Evolutionary conservation across 1,140 invertebrate genomes (phyloP).

Genomic region (Galleria mellonella): DNA sequence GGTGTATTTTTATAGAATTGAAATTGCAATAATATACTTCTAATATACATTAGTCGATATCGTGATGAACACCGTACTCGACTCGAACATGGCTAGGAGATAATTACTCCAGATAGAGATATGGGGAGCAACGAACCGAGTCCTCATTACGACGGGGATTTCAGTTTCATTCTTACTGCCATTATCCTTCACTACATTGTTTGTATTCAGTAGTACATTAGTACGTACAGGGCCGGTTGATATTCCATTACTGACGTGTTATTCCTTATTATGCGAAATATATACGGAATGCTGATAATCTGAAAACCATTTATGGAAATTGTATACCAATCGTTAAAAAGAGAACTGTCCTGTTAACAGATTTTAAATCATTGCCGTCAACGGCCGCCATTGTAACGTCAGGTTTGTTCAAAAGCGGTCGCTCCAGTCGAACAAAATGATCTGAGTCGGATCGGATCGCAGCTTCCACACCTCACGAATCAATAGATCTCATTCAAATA

Average conservation of each 20-base stretch:
- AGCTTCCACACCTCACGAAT: slow-evolving; percentile 64
- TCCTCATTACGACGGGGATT: slow-evolving; percentile 47
- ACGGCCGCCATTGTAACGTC: slow-evolving; percentile 65
- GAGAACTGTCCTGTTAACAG: slow-evolving; percentile 72
- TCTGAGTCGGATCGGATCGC: slow-evolving; percentile 57
- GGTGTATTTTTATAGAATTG: too few species aligned
- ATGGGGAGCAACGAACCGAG: slow-evolving; percentile 42
- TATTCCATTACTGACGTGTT: slow-evolving; percentile 24
- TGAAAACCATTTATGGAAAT: slow-evolving; percentile 70
- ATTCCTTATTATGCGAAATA: slow-evolving; percentile 49
- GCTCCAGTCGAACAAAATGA: slow-evolving; percentile 69
- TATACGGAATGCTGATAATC: slow-evolving; percentile 53
- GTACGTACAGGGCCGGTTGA: not conserved
- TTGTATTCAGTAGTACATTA: slow-evolving; percentile 19
- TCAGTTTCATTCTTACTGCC: slow-evolving; percentile 39
- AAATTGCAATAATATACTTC: too few species aligned
- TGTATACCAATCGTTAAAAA: slow-evolving; percentile 72
- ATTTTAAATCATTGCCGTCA: slow-evolving; percentile 74
- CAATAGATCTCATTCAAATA: slow-evolving; percentile 73
- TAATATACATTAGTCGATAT: slow-evolving; percentile 25
- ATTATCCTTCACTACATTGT: slow-evolving; percentile 46
- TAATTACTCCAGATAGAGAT: slow-evolving; percentile 52
- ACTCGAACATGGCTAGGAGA: slow-evolving; percentile 31
- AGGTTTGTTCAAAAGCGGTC: slow-evolving; percentile 70
- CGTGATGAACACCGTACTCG: slow-evolving; percentile 23